Evolutionary conservation across 2,888 invertebrate genomes (phyloP).

Genomic region (Norana najaformis): DNA sequence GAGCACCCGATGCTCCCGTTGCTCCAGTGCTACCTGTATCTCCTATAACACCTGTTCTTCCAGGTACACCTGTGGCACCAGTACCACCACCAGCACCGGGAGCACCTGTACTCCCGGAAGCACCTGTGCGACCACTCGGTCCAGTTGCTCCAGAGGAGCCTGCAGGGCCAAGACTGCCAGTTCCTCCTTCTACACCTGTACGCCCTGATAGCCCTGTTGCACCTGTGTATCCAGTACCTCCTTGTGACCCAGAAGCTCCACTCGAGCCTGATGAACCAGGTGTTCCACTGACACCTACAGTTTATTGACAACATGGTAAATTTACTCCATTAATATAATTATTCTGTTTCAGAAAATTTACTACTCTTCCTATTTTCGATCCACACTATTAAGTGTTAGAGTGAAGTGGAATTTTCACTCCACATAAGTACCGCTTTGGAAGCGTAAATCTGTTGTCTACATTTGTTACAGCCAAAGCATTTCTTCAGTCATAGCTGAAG

Average conservation of each 20-base stretch:
- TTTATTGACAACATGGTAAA: background rate
- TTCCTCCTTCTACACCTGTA: conserved; percentile 8
- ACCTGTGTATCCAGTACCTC: conserved; percentile 28
- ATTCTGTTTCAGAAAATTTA: background rate
- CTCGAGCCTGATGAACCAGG: conserved; percentile 24
- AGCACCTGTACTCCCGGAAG: conserved; percentile 32
- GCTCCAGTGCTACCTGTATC: conserved; percentile 35
- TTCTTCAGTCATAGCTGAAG: background rate
- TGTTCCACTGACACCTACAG: conserved; percentile 16
- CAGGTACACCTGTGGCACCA: conserved; percentile 39
- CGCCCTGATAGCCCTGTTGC: background rate
- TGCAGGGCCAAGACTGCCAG: background rate
- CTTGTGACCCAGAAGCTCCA: conserved; percentile 28
- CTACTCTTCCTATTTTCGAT: background rate
- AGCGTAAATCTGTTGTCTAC: no score
- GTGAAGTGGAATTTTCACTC: no score
- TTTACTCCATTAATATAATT: background rate
- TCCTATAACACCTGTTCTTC: conserved; percentile 39
- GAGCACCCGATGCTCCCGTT: conserved; percentile 38
- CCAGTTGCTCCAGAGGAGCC: conserved; percentile 37
- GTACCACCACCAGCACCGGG: conserved; percentile 63
- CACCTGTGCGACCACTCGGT: conserved; percentile 24
- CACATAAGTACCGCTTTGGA: background rate
- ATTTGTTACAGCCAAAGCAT: background rate
- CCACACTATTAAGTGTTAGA: no score